Base-by-base conservation (phyloP, 2,797 vertebrate genomes). In the Alectoris magna region DNA sequence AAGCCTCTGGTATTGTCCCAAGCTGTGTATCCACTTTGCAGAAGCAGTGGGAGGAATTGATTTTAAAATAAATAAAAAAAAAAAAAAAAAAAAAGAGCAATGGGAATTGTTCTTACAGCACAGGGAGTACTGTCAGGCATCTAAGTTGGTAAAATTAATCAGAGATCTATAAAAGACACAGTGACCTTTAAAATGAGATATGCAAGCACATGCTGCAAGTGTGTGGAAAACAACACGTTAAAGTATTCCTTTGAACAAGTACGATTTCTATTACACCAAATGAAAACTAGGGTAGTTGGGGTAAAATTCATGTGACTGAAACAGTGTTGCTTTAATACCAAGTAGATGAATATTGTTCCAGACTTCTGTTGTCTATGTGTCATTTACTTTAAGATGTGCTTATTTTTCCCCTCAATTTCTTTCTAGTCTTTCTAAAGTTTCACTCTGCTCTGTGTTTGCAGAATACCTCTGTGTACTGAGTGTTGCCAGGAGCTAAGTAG, bases 161-260 rank as follows among this genome's bases (percentile, higher is more conserved):
- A 85, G 63, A 90, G 27, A 60, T 11, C 27, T 43, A 15, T 41
- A 53, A 70, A 68, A 67, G 24, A 39, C n/a, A 74, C 10, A 72
- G 49, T 11, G 67, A 89, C 58, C 92, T 90, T 73, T 44, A 41
- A 38, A 80, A 55, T 68, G 27, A 84, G 18, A 51, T 68, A 49
- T 22, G 24, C 39, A 74, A 91, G 34, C 10, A 81, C 49, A 6
- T 72, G 43, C 51, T 55, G 23, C 5, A 69, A 14, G 22, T 66
- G 15, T 31, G 53, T 11, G 23, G 58, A 77, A 79, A 94, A 91
- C 8, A 85, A 68, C 41, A 38, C 39, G 26, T 76, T 72, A 78
- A 73, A 91, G 31, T 11, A 62, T 90, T 88, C 4, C 22, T 80
- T 79, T 63, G 27, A 38, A 81, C n/a, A 90, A 79, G 34, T 82